Conservation (phyloP, 2,113 vertebrate genomes). For the Trachemys scripta region DNA sequence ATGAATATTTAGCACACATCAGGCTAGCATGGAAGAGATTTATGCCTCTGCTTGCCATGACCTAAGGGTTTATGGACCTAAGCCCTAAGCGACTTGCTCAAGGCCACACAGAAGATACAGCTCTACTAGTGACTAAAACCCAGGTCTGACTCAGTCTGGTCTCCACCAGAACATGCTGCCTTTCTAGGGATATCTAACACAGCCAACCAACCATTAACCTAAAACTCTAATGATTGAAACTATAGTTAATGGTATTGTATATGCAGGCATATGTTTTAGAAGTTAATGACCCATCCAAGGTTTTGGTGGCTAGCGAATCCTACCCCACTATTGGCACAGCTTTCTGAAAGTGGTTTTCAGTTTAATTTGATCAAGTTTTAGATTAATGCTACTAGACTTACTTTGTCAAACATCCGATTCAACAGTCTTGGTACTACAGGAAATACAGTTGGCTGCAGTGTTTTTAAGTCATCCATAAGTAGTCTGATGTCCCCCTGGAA, state of each 20-base stretch:
- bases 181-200: neutral
- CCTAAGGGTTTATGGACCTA: neutral
- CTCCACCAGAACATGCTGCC: neutral
- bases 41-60: neutral
- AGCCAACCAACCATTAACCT: neutral
- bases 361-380: neutral
- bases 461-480: conserved; percentile 97
- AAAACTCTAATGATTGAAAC: too few species aligned
- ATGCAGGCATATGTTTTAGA: neutral
- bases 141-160: neutral
- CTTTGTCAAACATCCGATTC: conserved; percentile 98
- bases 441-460: conserved; percentile 92
- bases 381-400: conserved; percentile 72
- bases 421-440: conserved; percentile 95
- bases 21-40: neutral
- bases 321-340: neutral
- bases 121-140: neutral
- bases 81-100: conserved; percentile 7
- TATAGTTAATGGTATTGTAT: neutral
- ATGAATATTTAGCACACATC: neutral
- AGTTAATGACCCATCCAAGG: neutral
- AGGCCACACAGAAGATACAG: neutral
- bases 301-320: neutral
- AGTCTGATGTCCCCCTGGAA: conserved; percentile 97
- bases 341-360: neutral